Evolutionary conservation across 2,888 invertebrate genomes (phyloP).

Genomic region (Biston stratarius): DNA sequence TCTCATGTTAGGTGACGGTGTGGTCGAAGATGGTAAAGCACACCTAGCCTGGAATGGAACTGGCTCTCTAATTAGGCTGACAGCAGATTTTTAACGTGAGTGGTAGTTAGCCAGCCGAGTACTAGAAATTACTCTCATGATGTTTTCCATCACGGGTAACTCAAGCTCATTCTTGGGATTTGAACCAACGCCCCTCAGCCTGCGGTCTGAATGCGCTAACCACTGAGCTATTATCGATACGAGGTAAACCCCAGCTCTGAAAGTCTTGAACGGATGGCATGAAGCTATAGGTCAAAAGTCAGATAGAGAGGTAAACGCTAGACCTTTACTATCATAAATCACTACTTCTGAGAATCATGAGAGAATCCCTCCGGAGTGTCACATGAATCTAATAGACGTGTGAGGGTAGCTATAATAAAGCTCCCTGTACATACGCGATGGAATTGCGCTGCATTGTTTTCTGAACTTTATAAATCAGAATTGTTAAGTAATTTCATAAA

Average conservation of each 20-base stretch:
- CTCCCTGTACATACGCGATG: not conserved
- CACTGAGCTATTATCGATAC: not conserved
- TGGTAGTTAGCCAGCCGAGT: too few relatives aligned
- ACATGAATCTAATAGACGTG: constrained; percentile 12
- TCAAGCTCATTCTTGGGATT: too few relatives aligned
- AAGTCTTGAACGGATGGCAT: not conserved
- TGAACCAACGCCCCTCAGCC: too few relatives aligned
- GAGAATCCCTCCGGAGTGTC: not conserved
- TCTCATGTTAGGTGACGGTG: too few relatives aligned
- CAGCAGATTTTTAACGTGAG: too few relatives aligned
- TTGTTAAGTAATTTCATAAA: too few relatives aligned
- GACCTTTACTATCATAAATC: not conserved
- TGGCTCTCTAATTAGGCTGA: too few relatives aligned
- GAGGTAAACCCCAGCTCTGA: not conserved
- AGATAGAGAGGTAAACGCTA: not conserved
- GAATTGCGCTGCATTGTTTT: not conserved
- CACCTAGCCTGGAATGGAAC: too few relatives aligned
- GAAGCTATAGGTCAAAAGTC: not conserved
- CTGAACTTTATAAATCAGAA: not conserved
- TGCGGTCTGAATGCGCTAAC: too few relatives aligned
- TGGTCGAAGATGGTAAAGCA: too few relatives aligned
- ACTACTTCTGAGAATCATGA: not conserved
- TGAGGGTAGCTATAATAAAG: not conserved
- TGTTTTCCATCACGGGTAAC: too few relatives aligned
- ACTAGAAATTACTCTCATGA: too few relatives aligned